A percentile compares a stretch with the other conserved stretches of the same genome.
Evolutionary conservation across 2,113 vertebrate species (phyloP).

Genomic region (Mohoua ochrocephala): DNA sequence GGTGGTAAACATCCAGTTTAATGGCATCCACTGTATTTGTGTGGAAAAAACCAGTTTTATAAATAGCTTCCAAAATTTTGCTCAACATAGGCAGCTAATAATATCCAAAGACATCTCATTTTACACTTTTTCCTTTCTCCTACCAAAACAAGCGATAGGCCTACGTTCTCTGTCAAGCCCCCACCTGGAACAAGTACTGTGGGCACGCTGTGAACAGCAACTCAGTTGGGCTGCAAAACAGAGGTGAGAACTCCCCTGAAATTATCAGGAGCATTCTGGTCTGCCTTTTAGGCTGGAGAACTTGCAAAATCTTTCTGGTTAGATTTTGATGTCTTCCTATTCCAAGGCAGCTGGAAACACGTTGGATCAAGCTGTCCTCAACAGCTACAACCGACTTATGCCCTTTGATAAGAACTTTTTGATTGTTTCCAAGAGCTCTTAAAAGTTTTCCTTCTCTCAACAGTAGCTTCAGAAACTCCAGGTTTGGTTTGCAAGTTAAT

Average conservation of each 20-base stretch:
- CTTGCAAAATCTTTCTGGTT: not conserved
- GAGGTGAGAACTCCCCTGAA: not conserved
- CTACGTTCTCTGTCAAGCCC: not conserved
- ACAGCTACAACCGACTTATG: not conserved
- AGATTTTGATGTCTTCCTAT: not conserved
- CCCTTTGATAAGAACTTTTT: not conserved
- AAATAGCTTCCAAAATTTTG: conserved; percentile 17
- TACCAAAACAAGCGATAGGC: not conserved
- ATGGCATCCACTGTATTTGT: not conserved
- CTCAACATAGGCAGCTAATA: not conserved
- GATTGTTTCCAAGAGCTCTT: not conserved
- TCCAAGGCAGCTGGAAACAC: not conserved
- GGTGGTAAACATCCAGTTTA: conserved; percentile 36
- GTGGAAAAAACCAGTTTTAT: not conserved
- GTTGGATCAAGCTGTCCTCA: not conserved
- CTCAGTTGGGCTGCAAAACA: not conserved
- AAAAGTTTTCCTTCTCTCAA: not conserved
- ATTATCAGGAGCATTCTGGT: not conserved
- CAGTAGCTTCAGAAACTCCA: not conserved
- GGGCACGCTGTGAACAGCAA: not conserved
- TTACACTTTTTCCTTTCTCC: not conserved
- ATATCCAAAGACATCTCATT: not conserved
- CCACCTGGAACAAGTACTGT: not conserved
- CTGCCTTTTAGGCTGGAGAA: not conserved
- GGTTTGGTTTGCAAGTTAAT: not conserved